These are phyloP conservation scores for Villa cingulata DNA, from an alignment of 2,888 invertebrate species.

Conservation along the genomic window DNA sequence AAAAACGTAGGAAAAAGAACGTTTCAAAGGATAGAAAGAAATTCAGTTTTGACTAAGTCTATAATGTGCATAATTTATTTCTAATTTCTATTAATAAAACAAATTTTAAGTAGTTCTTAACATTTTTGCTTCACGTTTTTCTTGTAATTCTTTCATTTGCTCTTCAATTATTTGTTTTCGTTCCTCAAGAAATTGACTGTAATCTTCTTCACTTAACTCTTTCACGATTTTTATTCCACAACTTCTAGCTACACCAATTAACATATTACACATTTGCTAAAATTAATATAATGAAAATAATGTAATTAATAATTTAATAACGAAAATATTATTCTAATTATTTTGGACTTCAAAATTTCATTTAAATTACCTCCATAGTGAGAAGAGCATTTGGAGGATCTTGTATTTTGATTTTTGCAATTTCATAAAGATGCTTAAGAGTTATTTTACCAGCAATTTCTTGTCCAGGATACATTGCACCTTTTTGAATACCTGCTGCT, in stretches of 20 bases:
- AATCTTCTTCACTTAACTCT: constrained; percentile 63
- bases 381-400: constrained; percentile 52
- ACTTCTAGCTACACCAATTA: constrained; percentile 63
- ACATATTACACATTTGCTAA: constrained; percentile 61
- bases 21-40: constrained; percentile 34
- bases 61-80: constrained; percentile 1
- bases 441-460: constrained; percentile 83
- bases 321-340: not conserved
- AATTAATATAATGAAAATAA: constrained; percentile 1
- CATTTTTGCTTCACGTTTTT: constrained; percentile 81
- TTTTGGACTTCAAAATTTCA: not conserved
- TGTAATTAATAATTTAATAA: not conserved
- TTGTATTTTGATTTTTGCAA: constrained; percentile 86
- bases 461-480: constrained; percentile 55
- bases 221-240: constrained; percentile 77
- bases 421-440: constrained; percentile 92
- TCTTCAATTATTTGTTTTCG: constrained; percentile 54
- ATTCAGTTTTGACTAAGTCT: constrained; percentile 26
- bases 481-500: constrained; percentile 84
- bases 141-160: constrained; percentile 63
- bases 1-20: constrained; percentile 65
- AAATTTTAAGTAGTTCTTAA: constrained; percentile 51
- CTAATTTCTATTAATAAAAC: not conserved
- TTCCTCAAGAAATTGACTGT: constrained; percentile 66
- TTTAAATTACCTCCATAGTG: constrained; percentile 25